phyloP scores from a whole-genome alignment of 2,797 vertebrate species.

The Ficedula albicollis region DNA sequence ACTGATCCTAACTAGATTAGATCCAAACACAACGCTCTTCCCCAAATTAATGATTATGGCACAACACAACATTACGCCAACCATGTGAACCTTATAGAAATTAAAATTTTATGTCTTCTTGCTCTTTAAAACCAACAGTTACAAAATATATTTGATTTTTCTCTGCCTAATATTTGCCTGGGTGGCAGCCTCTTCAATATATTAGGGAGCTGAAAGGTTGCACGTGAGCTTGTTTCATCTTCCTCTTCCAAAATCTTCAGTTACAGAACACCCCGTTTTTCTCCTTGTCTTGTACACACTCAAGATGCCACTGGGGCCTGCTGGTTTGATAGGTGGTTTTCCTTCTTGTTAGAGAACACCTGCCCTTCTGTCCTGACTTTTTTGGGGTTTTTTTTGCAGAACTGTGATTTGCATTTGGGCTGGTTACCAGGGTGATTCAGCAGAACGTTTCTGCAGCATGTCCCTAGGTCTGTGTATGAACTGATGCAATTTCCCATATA shows the following conservation, averaged over 20 bases:
- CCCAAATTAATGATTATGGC: conserved; percentile 10
- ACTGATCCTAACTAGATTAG: conserved; percentile 46
- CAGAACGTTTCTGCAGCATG: neutral
- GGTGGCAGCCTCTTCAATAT: neutral
- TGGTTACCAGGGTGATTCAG: conserved; percentile 27
- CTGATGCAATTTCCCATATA: neutral
- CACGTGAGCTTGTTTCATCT: neutral
- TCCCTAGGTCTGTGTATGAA: neutral
- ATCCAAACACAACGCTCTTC: neutral
- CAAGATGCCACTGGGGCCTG: neutral
- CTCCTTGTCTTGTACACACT: neutral
- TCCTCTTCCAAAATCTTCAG: neutral
- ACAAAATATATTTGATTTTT: neutral
- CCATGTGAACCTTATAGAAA: neutral
- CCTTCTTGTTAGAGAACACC: neutral
- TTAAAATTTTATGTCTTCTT: neutral
- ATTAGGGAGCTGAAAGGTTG: neutral
- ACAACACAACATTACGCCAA: neutral
- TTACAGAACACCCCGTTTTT: neutral
- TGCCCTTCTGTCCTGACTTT: neutral
- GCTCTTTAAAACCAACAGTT: neutral
- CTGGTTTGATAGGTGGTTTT: neutral
- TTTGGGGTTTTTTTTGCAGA: neutral
- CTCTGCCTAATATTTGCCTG: neutral
- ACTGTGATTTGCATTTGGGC: neutral